Conservation (phyloP, 1,140 invertebrate genomes). For the Drosophila saltans region DNA sequence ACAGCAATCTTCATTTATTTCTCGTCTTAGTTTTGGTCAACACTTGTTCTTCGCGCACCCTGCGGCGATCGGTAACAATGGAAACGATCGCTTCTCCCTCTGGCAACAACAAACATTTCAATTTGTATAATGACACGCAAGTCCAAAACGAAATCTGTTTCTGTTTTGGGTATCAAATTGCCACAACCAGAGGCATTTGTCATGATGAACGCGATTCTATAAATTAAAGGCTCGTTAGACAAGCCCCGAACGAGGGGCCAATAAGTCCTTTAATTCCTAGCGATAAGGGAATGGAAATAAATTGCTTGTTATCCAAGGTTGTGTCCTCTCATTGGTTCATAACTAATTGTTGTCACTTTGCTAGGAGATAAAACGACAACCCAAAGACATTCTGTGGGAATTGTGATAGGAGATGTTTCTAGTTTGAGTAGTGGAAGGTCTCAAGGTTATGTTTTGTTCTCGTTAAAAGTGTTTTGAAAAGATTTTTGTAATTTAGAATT, state of each 20-base stretch:
- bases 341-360: conserved; percentile 63
- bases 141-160: conserved; percentile 1
- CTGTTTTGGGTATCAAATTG: conserved; percentile 67
- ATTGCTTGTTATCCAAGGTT: conserved; percentile 32
- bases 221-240: conserved; percentile 75
- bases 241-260: conserved; percentile 28
- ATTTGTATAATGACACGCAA: conserved; percentile 59
- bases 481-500: too few relatives aligned
- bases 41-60: conserved; percentile 58
- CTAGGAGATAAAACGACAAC: conserved; percentile 31
- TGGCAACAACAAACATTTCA: conserved; percentile 66
- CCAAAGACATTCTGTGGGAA: conserved; percentile 23
- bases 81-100: background rate
- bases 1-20: conserved; percentile 40
- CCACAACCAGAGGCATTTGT: conserved; percentile 61
- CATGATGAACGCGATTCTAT: conserved; percentile 54
- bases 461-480: too few relatives aligned
- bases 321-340: conserved; percentile 44
- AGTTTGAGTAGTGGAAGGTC: background rate
- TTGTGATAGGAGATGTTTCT: conserved; percentile 23
- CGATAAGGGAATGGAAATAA: conserved; percentile 50
- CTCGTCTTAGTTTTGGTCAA: conserved; percentile 51
- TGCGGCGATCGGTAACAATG: conserved; percentile 63
- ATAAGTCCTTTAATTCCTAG: conserved; percentile 32
- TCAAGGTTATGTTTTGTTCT: too few relatives aligned